These are phyloP conservation scores for Pharmacophagus antenor DNA, from an alignment of 2,888 invertebrate genomes.

Conservation along the genomic window DNA sequence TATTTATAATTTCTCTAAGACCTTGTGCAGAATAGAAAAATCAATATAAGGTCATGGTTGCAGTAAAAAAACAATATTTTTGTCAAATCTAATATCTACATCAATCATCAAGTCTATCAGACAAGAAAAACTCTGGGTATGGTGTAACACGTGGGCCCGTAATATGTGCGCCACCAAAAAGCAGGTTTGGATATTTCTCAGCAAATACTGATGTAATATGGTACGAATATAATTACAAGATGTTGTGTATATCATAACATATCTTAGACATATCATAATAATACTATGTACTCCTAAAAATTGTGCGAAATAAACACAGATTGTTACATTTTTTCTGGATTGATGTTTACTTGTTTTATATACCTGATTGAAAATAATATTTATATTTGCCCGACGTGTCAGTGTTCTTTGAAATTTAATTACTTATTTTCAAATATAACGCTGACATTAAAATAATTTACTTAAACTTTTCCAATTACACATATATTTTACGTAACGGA, in stretches of 20 bases:
- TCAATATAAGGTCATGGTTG: constrained; percentile 2
- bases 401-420: too few relatives aligned
- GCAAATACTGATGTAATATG: background rate
- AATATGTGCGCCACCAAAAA: constrained; percentile 1
- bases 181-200: background rate
- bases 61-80: constrained; percentile 3
- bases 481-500: background rate
- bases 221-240: background rate
- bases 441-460: background rate
- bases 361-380: too few relatives aligned
- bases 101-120: background rate
- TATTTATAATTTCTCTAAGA: constrained; percentile 13
- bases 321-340: too few relatives aligned
- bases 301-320: too few relatives aligned
- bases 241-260: too few relatives aligned
- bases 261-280: too few relatives aligned
- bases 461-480: background rate
- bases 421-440: too few relatives aligned
- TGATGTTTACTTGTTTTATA: too few relatives aligned
- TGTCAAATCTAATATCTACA: background rate
- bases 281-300: too few relatives aligned
- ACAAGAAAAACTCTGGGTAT: constrained; percentile 11
- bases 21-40: constrained; percentile 1
- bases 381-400: too few relatives aligned
- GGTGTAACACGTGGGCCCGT: constrained; percentile 2